These are phyloP conservation scores for Papilio xuthus DNA, from an alignment of 1,140 invertebrate genomes.

Conservation along the genomic window DNA sequence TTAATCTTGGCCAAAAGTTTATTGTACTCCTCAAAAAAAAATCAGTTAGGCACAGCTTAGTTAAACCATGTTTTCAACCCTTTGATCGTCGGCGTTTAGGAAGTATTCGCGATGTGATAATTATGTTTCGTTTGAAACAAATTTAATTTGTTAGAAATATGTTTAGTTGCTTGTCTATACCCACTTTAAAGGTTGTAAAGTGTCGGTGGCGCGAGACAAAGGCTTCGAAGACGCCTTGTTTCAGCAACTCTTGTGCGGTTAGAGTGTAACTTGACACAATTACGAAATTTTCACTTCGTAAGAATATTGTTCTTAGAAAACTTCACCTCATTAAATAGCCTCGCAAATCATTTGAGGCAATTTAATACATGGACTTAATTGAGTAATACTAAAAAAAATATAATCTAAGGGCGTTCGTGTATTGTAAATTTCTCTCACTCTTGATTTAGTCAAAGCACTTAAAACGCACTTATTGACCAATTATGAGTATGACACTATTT, in stretches of 20 bases:
- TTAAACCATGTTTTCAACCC: no score
- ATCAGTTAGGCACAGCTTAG: no score
- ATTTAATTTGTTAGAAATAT: not conserved
- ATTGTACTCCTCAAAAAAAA: not conserved
- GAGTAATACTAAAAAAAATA: no score
- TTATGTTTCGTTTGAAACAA: not conserved
- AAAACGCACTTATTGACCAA: no score
- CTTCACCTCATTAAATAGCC: slow-evolving; percentile 1
- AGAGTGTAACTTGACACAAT: slow-evolving; percentile 35
- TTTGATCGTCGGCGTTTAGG: no score
- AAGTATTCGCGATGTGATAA: not conserved
- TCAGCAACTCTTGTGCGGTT: slow-evolving; percentile 28
- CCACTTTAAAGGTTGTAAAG: slow-evolving; percentile 27
- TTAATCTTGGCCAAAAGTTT: slow-evolving; percentile 18
- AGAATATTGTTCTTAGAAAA: slow-evolving; percentile 25
- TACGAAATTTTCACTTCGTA: slow-evolving; percentile 31
- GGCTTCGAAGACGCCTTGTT: slow-evolving; percentile 19
- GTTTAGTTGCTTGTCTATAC: not conserved
- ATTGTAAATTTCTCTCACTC: no score
- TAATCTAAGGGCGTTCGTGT: no score
- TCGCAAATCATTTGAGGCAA: not conserved
- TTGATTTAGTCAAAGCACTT: no score
- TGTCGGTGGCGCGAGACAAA: slow-evolving; percentile 19
- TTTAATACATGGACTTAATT: not conserved
- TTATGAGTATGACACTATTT: no score